These are phyloP conservation scores for Eueides isabella DNA, from an alignment of 1,140 invertebrate genomes.

Conservation along the genomic window DNA sequence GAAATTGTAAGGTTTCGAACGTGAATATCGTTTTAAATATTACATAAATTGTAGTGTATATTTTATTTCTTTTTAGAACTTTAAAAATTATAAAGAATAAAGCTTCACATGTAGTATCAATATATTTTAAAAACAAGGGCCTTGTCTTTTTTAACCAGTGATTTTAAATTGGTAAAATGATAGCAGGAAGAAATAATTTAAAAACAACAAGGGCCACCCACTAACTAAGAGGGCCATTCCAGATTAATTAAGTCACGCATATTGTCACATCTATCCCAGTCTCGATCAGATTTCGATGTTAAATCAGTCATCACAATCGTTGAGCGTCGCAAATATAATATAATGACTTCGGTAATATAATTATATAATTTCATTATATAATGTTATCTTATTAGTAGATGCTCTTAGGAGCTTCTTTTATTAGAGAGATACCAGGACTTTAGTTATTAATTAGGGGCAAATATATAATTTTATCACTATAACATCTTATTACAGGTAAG, in stretches of 20 bases:
- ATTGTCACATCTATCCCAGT: background rate
- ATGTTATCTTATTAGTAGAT: no score
- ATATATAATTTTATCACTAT: background rate
- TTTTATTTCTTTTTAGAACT: background rate
- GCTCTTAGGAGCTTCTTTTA: background rate
- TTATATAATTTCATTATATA: background rate
- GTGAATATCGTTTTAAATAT: background rate
- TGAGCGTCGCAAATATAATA: background rate
- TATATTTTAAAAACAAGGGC: no score
- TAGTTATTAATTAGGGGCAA: background rate
- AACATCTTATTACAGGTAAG: slow-evolving; percentile 59
- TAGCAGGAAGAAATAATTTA: slow-evolving; percentile 44
- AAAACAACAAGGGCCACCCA: slow-evolving; percentile 42
- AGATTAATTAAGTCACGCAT: slow-evolving; percentile 17
- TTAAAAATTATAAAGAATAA: background rate
- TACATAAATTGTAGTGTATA: background rate
- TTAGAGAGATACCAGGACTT: no score
- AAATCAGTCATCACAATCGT: background rate
- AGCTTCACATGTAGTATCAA: no score
- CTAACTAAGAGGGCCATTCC: slow-evolving; percentile 25
- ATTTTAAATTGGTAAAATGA: background rate
- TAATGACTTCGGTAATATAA: background rate
- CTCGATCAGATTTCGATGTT: background rate
- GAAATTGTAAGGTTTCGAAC: slow-evolving; percentile 16
- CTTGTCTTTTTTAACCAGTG: no score